Conservation (phyloP, 1,140 invertebrate species). For the Diachasma alloeum region DNA sequence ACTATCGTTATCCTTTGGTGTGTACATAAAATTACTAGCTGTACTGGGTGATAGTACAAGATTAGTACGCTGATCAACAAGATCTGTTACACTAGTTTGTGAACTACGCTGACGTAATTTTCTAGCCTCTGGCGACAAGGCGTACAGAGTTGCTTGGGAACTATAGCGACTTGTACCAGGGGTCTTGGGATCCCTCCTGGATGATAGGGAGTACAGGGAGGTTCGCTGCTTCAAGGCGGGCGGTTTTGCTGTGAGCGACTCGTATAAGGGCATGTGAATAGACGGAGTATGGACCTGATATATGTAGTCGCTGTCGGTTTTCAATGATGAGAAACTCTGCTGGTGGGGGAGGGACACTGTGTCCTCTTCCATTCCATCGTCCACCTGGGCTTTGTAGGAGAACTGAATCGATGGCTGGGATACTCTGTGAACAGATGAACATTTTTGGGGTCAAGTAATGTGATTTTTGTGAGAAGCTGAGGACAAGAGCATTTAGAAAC, state of each 20-base stretch:
- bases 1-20: constrained; percentile 45
- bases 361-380: constrained; percentile 80
- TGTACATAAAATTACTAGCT: constrained; percentile 55
- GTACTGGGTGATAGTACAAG: constrained; percentile 44
- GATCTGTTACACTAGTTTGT: constrained; percentile 37
- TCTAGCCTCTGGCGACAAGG: constrained; percentile 44
- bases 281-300: constrained; percentile 72
- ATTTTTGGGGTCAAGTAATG: too few species aligned
- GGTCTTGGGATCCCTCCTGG: constrained; percentile 42
- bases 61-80: constrained; percentile 26
- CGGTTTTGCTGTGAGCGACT: constrained; percentile 50
- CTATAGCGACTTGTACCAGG: constrained; percentile 40
- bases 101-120: constrained; percentile 30
- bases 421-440: constrained; percentile 67
- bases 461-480: too few species aligned
- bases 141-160: constrained; percentile 43
- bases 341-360: constrained; percentile 81
- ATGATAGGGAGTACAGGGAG: constrained; percentile 46
- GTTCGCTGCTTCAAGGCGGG: constrained; percentile 44
- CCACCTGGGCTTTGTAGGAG: constrained; percentile 84
- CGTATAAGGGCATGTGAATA: constrained; percentile 60
- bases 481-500: too few species aligned
- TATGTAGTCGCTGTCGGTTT: constrained; percentile 81
- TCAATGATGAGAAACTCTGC: constrained; percentile 78
- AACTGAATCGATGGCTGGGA: constrained; percentile 81